Base-by-base conservation (phyloP, 1,140 invertebrate genomes). In the Lineus longissimus region DNA sequence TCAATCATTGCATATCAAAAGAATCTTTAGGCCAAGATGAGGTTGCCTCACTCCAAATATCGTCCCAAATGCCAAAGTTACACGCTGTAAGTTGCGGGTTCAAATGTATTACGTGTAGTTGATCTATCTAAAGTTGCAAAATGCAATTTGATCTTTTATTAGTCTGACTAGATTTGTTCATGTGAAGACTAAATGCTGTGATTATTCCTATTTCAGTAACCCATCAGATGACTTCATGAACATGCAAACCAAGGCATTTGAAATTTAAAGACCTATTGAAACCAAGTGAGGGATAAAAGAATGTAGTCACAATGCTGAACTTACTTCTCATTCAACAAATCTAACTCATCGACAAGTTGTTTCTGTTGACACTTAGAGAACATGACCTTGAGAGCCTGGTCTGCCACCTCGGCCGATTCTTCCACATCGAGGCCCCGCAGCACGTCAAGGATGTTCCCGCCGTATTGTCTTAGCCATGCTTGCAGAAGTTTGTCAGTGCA, bases 361-460 rank as follows among this genome's bases (percentile, higher is more conserved):
- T 55, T 22, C 6, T 69, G 43, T 2, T 73, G 43, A 4, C 69
- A 63, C 66, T 78, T 77, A 71, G 81, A 76, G 60, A 86, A 84
- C 54, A 86, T 72, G 29, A 77, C 77, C 13, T 76, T 62, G 0
- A 88, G 68, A 61, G 83, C 79, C 55, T 83, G 56, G 40, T 78
- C 68, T 70, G 76, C 80, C 30, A 73, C 76, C 33, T 83, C 74
- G 1, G 73, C 70, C 6, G 77, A 82, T 51, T 51, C 47, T 62
- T 89, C 88, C 13, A 90, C 82, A 73, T 88, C 87, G 0, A 88
- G 74, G 47, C 85, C 86, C 31, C 81, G 80, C 1, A 89, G 76
- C 17, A 91, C 82, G 11, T 84, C 78, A 30, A 89, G 73, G 45
- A 86, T 85, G 67, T 88, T 85, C 15, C 85, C 82, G 41, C 87